Conservation (phyloP, 1,140 invertebrate genomes). For the Musca vetustissima region DNA sequence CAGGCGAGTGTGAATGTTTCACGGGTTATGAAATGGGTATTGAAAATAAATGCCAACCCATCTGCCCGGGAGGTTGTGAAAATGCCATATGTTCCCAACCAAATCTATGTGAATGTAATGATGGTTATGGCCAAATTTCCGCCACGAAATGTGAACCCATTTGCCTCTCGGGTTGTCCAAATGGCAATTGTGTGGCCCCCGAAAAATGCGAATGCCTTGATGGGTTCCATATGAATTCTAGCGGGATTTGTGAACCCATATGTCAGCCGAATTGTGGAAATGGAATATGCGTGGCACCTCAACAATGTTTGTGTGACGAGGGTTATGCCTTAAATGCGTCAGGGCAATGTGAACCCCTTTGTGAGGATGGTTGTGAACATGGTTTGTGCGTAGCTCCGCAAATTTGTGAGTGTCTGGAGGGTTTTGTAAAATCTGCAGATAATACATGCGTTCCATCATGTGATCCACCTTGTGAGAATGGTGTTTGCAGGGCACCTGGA, state of each 20-base stretch:
- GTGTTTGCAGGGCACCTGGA: conserved; percentile 48
- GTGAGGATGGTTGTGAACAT: conserved; percentile 59
- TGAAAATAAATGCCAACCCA: conserved; percentile 57
- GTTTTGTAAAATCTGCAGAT: neutral
- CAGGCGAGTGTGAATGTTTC: conserved; percentile 53
- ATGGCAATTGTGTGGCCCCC: conserved; percentile 60
- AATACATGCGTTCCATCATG: neutral
- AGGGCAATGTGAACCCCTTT: conserved; percentile 59
- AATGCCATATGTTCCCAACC: conserved; percentile 56
- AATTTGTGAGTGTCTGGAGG: conserved; percentile 54
- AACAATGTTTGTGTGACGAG: conserved; percentile 60
- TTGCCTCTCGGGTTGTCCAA: conserved; percentile 60
- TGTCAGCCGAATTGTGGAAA: conserved; percentile 55
- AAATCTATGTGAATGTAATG: conserved; percentile 55
- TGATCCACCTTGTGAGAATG: conserved; percentile 10
- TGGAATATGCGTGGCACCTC: conserved; percentile 57
- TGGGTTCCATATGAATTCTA: conserved; percentile 10
- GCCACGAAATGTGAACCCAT: conserved; percentile 26
- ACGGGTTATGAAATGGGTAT: conserved; percentile 48
- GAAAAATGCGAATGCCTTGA: conserved; percentile 56
- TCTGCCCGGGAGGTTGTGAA: conserved; percentile 55
- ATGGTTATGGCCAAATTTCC: conserved; percentile 5
- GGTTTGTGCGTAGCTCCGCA: conserved; percentile 61
- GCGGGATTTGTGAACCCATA: conserved; percentile 38
- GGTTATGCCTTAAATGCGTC: conserved; percentile 53